A percentile compares a stretch with the other conserved stretches of the same genome.
phyloP scores from a whole-genome alignment of 2,888 invertebrate species.

The Erebia palarica region DNA sequence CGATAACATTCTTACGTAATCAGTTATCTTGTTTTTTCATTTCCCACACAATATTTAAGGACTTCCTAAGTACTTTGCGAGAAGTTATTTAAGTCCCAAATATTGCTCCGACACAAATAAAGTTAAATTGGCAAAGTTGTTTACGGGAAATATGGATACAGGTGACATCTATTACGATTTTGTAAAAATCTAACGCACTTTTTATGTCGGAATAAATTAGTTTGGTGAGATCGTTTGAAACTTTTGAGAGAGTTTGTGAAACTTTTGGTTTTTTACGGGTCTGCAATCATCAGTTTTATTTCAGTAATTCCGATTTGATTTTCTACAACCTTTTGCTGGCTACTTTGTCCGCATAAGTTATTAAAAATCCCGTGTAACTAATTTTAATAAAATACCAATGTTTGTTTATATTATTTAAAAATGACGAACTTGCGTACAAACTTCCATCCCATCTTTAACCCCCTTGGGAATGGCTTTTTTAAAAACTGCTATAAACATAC shows the following conservation, averaged over 20 bases:
- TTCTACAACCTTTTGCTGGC: not conserved
- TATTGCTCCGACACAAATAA: constrained; percentile 75
- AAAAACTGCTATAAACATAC: too few species aligned
- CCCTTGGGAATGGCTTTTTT: too few species aligned
- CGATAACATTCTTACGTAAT: constrained; percentile 67
- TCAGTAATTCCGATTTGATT: not conserved
- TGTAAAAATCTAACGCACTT: constrained; percentile 42
- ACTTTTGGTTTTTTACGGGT: constrained; percentile 1
- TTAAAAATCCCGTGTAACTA: too few species aligned
- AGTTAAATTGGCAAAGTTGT: constrained; percentile 81
- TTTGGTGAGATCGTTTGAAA: constrained; percentile 35
- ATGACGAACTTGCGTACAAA: too few species aligned
- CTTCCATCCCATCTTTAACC: too few species aligned
- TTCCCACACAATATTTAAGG: constrained; percentile 64
- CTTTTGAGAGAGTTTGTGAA: constrained; percentile 3
- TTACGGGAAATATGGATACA: constrained; percentile 55
- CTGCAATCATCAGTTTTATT: not conserved
- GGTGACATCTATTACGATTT: constrained; percentile 67
- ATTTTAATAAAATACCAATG: too few species aligned
- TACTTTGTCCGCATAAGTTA: too few species aligned
- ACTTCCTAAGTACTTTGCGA: constrained; percentile 57
- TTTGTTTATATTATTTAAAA: too few species aligned
- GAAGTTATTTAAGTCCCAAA: constrained; percentile 71
- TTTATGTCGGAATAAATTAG: constrained; percentile 64
- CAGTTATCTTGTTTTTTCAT: constrained; percentile 70